Conservation (phyloP, 2,113 vertebrate genomes). For the Nothobranchius furzeri region DNA sequence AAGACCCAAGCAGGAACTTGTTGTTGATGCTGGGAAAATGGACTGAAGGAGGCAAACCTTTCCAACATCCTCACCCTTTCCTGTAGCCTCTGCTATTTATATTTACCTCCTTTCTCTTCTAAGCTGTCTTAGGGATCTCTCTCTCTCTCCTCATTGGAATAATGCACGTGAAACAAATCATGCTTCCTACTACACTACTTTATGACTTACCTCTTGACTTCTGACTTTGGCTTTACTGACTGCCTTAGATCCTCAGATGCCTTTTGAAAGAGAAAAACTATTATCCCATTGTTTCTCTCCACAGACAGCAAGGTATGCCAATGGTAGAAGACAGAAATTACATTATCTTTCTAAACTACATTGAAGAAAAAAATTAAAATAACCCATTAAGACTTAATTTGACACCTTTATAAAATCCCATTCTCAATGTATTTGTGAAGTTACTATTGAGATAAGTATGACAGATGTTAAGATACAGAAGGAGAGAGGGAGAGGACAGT, state of each 20-base stretch:
- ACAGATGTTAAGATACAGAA: background rate
- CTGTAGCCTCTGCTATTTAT: no score
- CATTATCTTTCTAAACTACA: conserved; percentile 1
- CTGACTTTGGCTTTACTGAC: conserved; percentile 1
- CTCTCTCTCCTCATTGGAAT: no score
- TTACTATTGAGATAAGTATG: background rate
- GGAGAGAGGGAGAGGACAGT: background rate
- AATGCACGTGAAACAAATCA: background rate
- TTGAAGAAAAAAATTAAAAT: no score
- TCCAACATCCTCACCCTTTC: no score
- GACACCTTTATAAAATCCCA: background rate
- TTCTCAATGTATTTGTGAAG: background rate
- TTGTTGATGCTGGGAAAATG: no score
- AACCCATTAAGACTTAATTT: background rate
- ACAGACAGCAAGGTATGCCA: no score
- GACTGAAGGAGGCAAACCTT: no score
- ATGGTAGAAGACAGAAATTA: background rate
- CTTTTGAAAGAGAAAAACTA: conserved; percentile 2
- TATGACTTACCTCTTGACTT: conserved; percentile 5
- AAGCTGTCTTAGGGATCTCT: no score
- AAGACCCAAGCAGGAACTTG: no score
- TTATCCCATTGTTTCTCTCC: background rate
- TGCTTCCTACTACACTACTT: background rate
- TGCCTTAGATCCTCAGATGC: conserved; percentile 1
- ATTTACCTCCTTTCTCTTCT: no score